Percentiles rank a stretch among this genome's conserved stretches.
Conservation (phyloP, 1,140 invertebrate genomes). For the Aphaenogaster floridana region DNA sequence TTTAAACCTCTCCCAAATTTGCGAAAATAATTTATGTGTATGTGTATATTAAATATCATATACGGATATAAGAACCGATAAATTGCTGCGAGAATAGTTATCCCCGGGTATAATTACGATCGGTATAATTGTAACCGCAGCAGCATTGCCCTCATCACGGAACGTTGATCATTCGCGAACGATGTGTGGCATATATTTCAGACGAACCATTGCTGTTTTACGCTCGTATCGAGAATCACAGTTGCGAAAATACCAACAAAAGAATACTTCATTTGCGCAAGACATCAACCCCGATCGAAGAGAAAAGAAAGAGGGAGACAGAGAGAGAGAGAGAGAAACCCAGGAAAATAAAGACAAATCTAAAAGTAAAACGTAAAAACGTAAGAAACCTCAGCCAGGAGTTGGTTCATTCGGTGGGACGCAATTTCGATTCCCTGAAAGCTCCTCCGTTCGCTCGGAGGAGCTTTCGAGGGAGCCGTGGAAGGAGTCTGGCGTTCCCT, state of each 20-base stretch:
- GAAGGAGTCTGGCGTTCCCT: slow-evolving; percentile 6
- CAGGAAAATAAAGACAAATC: slow-evolving; percentile 27
- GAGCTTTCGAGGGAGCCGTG: slow-evolving; percentile 16
- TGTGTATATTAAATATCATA: neutral
- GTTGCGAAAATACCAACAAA: neutral
- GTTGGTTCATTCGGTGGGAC: slow-evolving; percentile 59
- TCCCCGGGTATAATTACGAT: slow-evolving; percentile 37
- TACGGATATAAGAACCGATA: neutral
- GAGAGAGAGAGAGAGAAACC: neutral
- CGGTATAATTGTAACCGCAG: slow-evolving; percentile 46
- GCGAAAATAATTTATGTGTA: neutral
- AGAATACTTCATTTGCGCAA: neutral
- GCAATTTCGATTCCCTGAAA: slow-evolving; percentile 72
- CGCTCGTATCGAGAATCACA: neutral
- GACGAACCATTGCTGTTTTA: neutral
- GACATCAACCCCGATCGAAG: neutral
- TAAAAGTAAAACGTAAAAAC: slow-evolving; percentile 39
- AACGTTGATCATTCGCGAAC: slow-evolving; percentile 38
- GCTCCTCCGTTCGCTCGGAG: slow-evolving; percentile 31
- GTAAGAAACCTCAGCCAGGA: slow-evolving; percentile 3
- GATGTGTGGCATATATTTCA: slow-evolving; percentile 43
- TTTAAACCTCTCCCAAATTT: neutral
- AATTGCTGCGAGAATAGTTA: slow-evolving; percentile 3
- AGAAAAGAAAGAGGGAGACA: slow-evolving; percentile 5
- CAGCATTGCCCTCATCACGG: slow-evolving; percentile 29